A percentile compares a stretch with the other conserved stretches of the same genome.
Evolutionary conservation across 2,888 invertebrate genomes (phyloP).

Genomic region (Parthenolecanium corni): DNA sequence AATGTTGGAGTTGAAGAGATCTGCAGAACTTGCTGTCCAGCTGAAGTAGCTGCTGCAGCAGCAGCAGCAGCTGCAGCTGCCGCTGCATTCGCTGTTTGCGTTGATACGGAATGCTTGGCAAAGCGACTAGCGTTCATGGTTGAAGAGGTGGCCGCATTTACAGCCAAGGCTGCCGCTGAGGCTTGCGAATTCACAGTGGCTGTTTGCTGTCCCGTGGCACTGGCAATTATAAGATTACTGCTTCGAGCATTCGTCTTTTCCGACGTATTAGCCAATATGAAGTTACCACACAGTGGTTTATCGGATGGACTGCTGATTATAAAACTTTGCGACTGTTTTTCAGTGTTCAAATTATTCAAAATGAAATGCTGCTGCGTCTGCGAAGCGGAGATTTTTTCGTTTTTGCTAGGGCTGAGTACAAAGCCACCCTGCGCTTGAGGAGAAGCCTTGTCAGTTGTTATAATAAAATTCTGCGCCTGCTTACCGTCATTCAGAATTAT

Average conservation of each 20-base stretch:
- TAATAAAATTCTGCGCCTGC: slow-evolving; percentile 39
- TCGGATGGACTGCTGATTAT: slow-evolving; percentile 34
- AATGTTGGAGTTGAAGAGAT: slow-evolving; percentile 34
- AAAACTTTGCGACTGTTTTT: slow-evolving; percentile 33
- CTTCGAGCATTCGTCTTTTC: slow-evolving; percentile 31
- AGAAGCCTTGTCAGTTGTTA: slow-evolving; percentile 36
- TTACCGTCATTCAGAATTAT: slow-evolving; percentile 30
- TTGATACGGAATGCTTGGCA: slow-evolving; percentile 58
- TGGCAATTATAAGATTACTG: slow-evolving; percentile 30
- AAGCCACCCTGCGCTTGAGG: slow-evolving; percentile 31
- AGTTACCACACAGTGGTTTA: slow-evolving; percentile 34
- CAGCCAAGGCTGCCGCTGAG: too few species aligned
- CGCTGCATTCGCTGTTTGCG: slow-evolving; percentile 50
- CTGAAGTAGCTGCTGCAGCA: slow-evolving; percentile 31
- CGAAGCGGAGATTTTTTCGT: neutral
- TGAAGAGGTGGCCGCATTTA: slow-evolving; percentile 5
- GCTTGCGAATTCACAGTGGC: neutral
- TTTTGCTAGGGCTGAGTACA: slow-evolving; percentile 34
- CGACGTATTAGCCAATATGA: slow-evolving; percentile 33
- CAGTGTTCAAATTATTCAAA: slow-evolving; percentile 31
- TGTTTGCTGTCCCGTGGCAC: slow-evolving; percentile 29
- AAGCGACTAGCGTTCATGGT: slow-evolving; percentile 31
- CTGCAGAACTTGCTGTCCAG: slow-evolving; percentile 31
- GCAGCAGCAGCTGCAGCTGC: slow-evolving; percentile 41
- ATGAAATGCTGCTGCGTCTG: slow-evolving; percentile 31